phyloP scores from a whole-genome alignment of 2,113 vertebrate species.

The Solea solea region DNA sequence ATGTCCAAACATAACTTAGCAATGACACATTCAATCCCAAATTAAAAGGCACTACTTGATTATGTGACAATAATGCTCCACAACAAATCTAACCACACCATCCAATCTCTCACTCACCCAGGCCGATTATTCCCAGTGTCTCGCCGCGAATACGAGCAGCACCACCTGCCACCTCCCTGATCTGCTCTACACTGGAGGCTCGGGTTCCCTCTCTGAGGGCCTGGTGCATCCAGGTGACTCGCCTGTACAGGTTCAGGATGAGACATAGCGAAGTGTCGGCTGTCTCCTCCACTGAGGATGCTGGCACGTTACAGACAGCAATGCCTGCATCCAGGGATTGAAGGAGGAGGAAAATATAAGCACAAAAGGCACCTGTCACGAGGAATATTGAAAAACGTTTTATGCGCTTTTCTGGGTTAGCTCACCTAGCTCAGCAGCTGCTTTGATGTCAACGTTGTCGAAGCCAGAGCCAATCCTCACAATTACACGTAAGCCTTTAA shows the following conservation, averaged over 20 bases:
- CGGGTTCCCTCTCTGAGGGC: constrained; percentile 90
- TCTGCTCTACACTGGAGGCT: constrained; percentile 89
- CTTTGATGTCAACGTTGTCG: constrained; percentile 92
- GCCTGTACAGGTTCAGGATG: constrained; percentile 91
- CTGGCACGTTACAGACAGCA: constrained; percentile 90
- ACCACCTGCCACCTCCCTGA: constrained; percentile 90
- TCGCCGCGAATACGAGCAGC: constrained; percentile 92
- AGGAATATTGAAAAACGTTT: neutral
- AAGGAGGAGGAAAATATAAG: neutral
- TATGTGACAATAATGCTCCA: neutral
- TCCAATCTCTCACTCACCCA: constrained; percentile 78
- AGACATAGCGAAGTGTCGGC: constrained; percentile 92
- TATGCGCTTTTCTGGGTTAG: too few relatives aligned
- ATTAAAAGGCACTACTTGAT: neutral
- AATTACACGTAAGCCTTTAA: constrained; percentile 90
- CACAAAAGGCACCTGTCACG: neutral
- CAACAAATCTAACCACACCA: neutral
- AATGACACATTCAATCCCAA: neutral
- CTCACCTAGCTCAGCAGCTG: constrained; percentile 89
- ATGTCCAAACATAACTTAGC: neutral
- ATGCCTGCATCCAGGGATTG: constrained; percentile 78
- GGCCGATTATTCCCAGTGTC: constrained; percentile 90
- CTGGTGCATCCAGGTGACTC: constrained; percentile 92
- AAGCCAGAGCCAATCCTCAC: constrained; percentile 91
- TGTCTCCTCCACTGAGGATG: constrained; percentile 90